Evolutionary conservation across 2,113 vertebrate genomes (phyloP), one percentile per base, ranked within the genome.

Genomic region (Collichthys lucidus): DNA sequence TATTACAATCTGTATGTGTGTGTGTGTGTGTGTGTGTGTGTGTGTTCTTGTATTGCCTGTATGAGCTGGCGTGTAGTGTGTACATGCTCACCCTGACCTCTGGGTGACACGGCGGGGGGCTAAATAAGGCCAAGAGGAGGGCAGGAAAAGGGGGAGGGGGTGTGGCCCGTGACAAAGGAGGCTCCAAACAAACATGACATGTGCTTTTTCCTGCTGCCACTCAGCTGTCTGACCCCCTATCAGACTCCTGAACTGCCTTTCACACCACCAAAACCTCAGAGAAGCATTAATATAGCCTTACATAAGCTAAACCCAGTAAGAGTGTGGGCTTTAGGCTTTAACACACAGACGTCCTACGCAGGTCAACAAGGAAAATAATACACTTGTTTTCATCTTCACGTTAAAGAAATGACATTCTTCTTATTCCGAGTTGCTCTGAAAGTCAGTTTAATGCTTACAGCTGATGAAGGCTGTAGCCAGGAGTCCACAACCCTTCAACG

Each of bases 21-120:
- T 26, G 26, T 26, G 26, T 83, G 59, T 79, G 52, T 26, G 26
- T 26, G 26, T 83, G 65, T 79, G 49, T 77, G 74, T 64, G 46
- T 20, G 67, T 73, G 60, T 67, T 68, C 93, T 90, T 80, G 78
- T 77, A 63, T 59, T 71, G 78, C 77, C 86, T 90, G 84, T 60
- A 57, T 72, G 69, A 77, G 82, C 67, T 63, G 44, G 77, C 29
- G 47, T 87, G 73, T 74, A 65, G 75, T 83, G 82, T 90, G 84
- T 91, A 92, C 84, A 12, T 26, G 85, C 93, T 94, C 92, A 92
- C 95, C 94, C 94, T 97, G 96, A 96, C 96, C 96, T 92, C 86
- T 89, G 74, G 46, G 85, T 94, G 90, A 95, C 90, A 94, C 83
- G 62, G 79, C 42, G 62, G 87, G 87, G 84, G 92, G 90, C 93